Evolutionary conservation across 1,140 invertebrate genomes (phyloP).

Genomic region (Saccostrea glomerata): DNA sequence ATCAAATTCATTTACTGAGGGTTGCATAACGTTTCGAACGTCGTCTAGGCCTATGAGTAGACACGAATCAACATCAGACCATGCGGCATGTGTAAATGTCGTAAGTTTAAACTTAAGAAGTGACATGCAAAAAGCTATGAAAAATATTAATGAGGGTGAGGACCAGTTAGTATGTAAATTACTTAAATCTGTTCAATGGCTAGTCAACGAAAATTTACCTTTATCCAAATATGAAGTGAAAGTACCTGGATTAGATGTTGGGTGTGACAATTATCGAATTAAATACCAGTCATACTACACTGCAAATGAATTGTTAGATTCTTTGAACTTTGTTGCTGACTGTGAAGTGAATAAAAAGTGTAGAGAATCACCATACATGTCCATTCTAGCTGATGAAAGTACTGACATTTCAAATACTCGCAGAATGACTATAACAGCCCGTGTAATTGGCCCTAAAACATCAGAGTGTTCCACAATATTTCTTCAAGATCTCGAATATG

Average conservation of each 20-base stretch:
- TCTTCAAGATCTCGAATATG: constrained; percentile 39
- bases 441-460: constrained; percentile 19
- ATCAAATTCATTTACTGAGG: neutral
- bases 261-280: neutral
- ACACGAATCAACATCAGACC: neutral
- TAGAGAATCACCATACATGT: neutral
- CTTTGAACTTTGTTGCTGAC: neutral
- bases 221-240: neutral
- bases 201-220: too few species aligned
- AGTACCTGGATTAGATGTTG: neutral
- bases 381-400: too few species aligned
- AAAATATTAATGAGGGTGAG: neutral
- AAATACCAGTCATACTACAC: constrained; percentile 16
- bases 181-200: too few species aligned
- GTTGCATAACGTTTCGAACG: neutral
- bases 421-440: too few species aligned
- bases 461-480: constrained; percentile 37
- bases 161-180: neutral
- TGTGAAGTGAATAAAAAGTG: neutral
- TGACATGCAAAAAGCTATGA: constrained; percentile 10
- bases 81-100: neutral
- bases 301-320: constrained; percentile 9
- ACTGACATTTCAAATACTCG: too few species aligned
- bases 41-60: neutral
- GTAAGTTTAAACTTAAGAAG: neutral